Evolutionary conservation across 1,140 invertebrate genomes (phyloP).

Genomic region (Penaeus chinensis): DNA sequence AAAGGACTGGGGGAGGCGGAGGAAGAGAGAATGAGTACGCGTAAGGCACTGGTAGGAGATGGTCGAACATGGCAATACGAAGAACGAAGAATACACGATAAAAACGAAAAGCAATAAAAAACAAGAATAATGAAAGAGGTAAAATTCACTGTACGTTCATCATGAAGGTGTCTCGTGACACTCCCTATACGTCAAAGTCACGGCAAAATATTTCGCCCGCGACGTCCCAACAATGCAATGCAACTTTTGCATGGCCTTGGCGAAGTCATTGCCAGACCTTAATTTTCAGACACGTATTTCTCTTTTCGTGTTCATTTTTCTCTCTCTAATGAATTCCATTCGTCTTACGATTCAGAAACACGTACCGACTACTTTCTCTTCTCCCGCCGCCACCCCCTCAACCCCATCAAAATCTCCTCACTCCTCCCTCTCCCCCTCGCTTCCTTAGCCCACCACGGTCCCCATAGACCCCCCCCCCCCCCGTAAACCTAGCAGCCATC

Average conservation of each 20-base stretch:
- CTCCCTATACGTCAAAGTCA: too few species aligned
- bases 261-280: too few species aligned
- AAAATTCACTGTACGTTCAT: background rate
- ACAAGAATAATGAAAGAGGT: background rate
- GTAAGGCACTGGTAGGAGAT: background rate
- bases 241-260: too few species aligned
- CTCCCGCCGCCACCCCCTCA: background rate
- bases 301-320: background rate
- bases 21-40: too few species aligned
- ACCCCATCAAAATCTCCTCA: background rate
- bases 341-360: background rate
- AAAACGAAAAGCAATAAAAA: background rate
- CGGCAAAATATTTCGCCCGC: too few species aligned
- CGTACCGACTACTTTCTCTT: background rate
- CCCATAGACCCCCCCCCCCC: background rate
- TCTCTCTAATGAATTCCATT: constrained; percentile 6
- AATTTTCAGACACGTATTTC: too few species aligned
- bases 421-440: background rate
- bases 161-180: too few species aligned
- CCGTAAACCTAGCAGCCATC: background rate
- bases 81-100: constrained; percentile 27
- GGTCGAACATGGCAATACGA: background rate
- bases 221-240: too few species aligned
- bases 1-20: too few species aligned
- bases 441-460: background rate